Percentiles rank a stretch among this genome's conserved stretches.
Evolutionary conservation across 1,140 invertebrate species (phyloP).

Genomic region (Diachasmimorpha longicaudata): DNA sequence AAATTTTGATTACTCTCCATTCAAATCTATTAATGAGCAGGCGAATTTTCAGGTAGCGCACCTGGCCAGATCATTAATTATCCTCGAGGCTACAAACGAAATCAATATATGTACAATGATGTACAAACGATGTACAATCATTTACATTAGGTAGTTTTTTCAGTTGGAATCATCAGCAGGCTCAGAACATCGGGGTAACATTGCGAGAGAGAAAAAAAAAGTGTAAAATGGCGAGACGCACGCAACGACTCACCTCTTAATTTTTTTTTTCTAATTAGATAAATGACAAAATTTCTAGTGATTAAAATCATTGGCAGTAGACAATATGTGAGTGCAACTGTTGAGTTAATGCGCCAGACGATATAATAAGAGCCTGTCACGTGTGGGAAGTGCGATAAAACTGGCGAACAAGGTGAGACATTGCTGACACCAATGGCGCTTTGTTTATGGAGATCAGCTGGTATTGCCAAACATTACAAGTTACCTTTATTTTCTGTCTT

Average conservation of each 20-base stretch:
- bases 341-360: conserved; percentile 27
- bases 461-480: conserved; percentile 49
- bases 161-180: too few relatives aligned
- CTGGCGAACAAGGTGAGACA: conserved; percentile 45
- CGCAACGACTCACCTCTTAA: conserved; percentile 24
- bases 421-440: conserved; percentile 28
- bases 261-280: conserved; percentile 30
- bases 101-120: too few relatives aligned
- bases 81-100: too few relatives aligned
- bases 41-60: too few relatives aligned
- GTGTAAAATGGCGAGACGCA: conserved; percentile 47
- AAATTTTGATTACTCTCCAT: too few relatives aligned
- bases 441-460: conserved; percentile 62
- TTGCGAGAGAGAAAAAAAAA: conserved; percentile 16
- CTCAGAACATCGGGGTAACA: too few relatives aligned
- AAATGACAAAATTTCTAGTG: conserved; percentile 51
- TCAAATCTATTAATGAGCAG: too few relatives aligned
- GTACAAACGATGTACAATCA: too few relatives aligned
- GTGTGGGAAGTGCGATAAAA: conserved; percentile 25
- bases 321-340: conserved; percentile 47
- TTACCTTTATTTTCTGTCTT: conserved; percentile 37
- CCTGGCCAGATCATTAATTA: too few relatives aligned
- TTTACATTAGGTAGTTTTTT: too few relatives aligned
- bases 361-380: conserved; percentile 32
- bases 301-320: conserved; percentile 30